Evolutionary conservation across 2,888 invertebrate species (phyloP).

Genomic region (Priapulus caudatus): DNA sequence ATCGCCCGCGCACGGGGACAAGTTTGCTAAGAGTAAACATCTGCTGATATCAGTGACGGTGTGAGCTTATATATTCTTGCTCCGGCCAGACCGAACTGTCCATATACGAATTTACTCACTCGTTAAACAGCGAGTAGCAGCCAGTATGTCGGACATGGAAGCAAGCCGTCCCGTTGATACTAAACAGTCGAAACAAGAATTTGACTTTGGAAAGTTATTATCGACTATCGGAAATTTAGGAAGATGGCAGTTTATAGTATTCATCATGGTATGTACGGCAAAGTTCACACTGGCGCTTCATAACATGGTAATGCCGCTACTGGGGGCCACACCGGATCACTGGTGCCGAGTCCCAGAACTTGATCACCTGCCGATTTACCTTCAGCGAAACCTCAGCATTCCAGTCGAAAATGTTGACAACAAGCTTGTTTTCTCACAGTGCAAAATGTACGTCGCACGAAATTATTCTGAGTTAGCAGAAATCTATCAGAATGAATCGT

Average conservation of each 20-base stretch:
- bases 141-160: too few relatives aligned
- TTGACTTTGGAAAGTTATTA: too few relatives aligned
- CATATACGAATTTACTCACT: too few relatives aligned
- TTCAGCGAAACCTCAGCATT: background rate
- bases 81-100: too few relatives aligned
- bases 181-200: too few relatives aligned
- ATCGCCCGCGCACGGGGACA: too few relatives aligned
- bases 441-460: background rate
- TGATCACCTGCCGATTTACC: background rate
- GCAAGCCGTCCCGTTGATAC: too few relatives aligned
- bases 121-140: too few relatives aligned
- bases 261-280: background rate
- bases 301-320: background rate
- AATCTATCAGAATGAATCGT: background rate
- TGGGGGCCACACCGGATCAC: background rate
- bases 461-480: background rate
- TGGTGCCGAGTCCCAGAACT: constrained; percentile 3
- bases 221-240: too few relatives aligned
- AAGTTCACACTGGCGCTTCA: background rate
- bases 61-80: too few relatives aligned
- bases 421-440: background rate
- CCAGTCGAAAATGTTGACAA: background rate
- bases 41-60: too few relatives aligned
- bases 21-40: too few relatives aligned
- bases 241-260: background rate